Conservation (phyloP, 2,113 vertebrate species). For the Aegithalos caudatus region DNA sequence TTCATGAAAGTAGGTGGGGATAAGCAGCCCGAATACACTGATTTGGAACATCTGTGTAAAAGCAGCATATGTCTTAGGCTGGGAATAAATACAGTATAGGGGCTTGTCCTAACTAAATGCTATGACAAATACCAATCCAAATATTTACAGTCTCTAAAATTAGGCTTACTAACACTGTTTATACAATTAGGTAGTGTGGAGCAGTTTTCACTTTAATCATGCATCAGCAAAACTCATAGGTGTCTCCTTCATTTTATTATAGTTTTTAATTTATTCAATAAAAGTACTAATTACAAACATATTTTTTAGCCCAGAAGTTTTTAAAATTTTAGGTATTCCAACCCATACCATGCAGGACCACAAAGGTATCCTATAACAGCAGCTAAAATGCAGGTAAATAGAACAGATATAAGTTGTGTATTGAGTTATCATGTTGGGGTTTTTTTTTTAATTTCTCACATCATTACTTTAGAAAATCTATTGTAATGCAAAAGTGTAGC, state of each 20-base stretch:
- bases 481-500: neutral
- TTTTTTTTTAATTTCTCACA: neutral
- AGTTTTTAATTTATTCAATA: neutral
- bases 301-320: neutral
- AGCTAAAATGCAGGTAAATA: neutral
- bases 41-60: conserved; percentile 17
- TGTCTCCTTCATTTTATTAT: conserved; percentile 25
- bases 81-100: neutral
- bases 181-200: neutral
- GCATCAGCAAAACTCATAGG: neutral
- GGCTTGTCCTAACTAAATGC: neutral
- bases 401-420: neutral
- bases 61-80: neutral
- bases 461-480: neutral
- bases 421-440: neutral
- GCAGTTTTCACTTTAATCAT: neutral
- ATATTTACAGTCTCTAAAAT: conserved; percentile 2
- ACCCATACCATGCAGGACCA: neutral
- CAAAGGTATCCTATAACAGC: neutral
- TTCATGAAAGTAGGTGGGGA: neutral
- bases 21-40: neutral
- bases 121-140: neutral
- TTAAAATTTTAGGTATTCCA: neutral
- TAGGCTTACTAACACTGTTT: conserved; percentile 5
- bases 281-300: neutral